These are phyloP conservation scores for Drymonia ruficornis DNA, from an alignment of 2,888 invertebrate species.

Conservation along the genomic window DNA sequence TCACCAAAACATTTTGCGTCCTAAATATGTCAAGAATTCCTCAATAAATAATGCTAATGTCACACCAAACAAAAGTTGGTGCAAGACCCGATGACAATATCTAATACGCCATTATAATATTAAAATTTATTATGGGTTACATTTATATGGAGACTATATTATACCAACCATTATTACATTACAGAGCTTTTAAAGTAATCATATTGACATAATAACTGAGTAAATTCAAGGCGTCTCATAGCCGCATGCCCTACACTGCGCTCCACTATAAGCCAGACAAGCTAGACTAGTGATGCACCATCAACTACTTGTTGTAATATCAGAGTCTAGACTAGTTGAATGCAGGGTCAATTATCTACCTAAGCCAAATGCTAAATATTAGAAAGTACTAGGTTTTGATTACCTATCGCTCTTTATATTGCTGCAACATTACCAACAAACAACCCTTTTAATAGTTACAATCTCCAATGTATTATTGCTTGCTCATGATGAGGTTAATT, in stretches of 20 bases:
- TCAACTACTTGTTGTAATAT: constrained; percentile 12
- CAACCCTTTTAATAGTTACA: constrained; percentile 36
- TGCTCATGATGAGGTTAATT: constrained; percentile 45
- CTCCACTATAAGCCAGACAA: constrained; percentile 31
- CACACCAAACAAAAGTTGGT: constrained; percentile 27
- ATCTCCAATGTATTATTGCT: constrained; percentile 57
- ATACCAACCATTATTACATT: constrained; percentile 6
- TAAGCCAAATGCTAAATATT: constrained; percentile 20
- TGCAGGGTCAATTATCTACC: constrained; percentile 23
- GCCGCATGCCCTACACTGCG: constrained; percentile 53
- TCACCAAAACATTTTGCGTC: constrained; percentile 18
- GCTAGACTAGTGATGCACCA: constrained; percentile 14
- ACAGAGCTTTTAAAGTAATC: constrained; percentile 18
- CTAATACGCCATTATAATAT: constrained; percentile 23
- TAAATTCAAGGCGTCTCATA: constrained; percentile 39
- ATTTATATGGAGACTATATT: constrained; percentile 18
- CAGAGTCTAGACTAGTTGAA: constrained; percentile 18
- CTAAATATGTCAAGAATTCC: constrained; percentile 14
- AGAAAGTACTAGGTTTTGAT: constrained; percentile 10
- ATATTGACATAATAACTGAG: constrained; percentile 19
- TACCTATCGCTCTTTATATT: constrained; percentile 31
- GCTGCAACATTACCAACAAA: constrained; percentile 40
- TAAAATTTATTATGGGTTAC: constrained; percentile 8
- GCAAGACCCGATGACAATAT: constrained; percentile 16
- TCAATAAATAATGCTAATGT: constrained; percentile 21